Conservation (phyloP, 1,140 invertebrate genomes). For the Halictus rubicundus region DNA sequence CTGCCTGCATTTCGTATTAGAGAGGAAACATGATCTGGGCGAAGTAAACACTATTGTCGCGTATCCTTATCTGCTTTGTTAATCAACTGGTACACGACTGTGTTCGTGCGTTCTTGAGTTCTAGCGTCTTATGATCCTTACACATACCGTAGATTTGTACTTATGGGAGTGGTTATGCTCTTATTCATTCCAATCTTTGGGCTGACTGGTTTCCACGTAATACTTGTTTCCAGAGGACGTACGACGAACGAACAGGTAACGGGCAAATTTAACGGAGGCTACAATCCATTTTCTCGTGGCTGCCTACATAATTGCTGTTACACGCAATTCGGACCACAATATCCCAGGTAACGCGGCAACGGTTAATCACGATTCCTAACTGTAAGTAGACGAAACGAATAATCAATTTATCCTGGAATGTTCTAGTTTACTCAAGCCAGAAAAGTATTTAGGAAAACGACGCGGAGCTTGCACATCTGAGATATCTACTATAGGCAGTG, state of each 20-base stretch:
- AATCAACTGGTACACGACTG: too few species aligned
- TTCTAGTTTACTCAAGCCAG: slow-evolving; percentile 78
- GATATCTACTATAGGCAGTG: slow-evolving; percentile 80
- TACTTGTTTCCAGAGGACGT: slow-evolving; percentile 96
- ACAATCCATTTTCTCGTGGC: slow-evolving; percentile 97
- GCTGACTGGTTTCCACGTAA: slow-evolving; percentile 98
- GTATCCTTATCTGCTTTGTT: slow-evolving; percentile 87
- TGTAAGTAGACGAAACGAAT: neutral
- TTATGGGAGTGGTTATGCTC: slow-evolving; percentile 95
- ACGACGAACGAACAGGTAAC: slow-evolving; percentile 99
- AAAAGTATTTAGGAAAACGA: slow-evolving; percentile 79
- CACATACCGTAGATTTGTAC: slow-evolving; percentile 87
- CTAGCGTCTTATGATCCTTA: slow-evolving; percentile 79
- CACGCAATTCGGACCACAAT: slow-evolving; percentile 96
- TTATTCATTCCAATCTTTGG: slow-evolving; percentile 98
- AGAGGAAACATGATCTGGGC: slow-evolving; percentile 90
- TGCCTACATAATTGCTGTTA: slow-evolving; percentile 97
- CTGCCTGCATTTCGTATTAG: slow-evolving; percentile 94
- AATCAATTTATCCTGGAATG: neutral
- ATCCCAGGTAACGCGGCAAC: slow-evolving; percentile 89
- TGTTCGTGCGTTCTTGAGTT: too few species aligned
- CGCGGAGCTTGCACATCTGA: slow-evolving; percentile 78
- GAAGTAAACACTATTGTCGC: slow-evolving; percentile 92
- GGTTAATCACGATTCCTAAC: neutral
- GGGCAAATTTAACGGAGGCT: slow-evolving; percentile 98